Evolutionary conservation across 2,113 vertebrate genomes (phyloP).

Genomic region (Mystacornis crossleyi): DNA sequence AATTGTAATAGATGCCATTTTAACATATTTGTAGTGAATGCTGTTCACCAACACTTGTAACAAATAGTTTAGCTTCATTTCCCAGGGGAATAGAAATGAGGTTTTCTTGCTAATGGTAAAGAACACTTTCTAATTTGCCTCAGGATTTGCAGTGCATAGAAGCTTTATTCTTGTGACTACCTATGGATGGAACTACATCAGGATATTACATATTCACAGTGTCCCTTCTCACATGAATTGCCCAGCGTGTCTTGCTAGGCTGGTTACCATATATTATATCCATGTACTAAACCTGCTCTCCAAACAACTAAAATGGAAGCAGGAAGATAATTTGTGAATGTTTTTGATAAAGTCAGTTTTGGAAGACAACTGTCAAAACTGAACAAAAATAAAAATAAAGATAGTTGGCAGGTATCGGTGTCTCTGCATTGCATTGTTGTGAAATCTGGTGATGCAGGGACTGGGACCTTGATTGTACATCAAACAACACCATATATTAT

Average conservation of each 20-base stretch:
- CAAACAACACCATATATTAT: neutral
- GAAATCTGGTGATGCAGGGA: neutral
- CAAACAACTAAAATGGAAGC: neutral
- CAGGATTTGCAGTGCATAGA: neutral
- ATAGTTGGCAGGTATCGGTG: neutral
- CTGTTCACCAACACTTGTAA: neutral
- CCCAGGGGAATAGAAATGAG: neutral
- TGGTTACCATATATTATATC: neutral
- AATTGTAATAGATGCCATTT: conserved; percentile 68
- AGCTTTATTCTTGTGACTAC: neutral
- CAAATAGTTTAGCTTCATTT: neutral
- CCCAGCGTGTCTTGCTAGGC: neutral
- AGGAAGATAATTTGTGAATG: neutral
- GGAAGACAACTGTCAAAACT: neutral
- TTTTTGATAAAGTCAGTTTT: neutral
- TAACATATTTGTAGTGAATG: conserved; percentile 49
- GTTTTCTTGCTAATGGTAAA: neutral
- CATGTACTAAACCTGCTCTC: neutral
- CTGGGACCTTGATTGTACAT: neutral
- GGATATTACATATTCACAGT: neutral
- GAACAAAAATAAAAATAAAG: neutral
- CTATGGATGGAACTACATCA: neutral
- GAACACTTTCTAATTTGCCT: neutral
- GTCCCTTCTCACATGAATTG: neutral
- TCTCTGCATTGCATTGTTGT: neutral